Evolutionary conservation across 1,140 invertebrate genomes (phyloP).

Genomic region (Trypoxylus dichotomus): DNA sequence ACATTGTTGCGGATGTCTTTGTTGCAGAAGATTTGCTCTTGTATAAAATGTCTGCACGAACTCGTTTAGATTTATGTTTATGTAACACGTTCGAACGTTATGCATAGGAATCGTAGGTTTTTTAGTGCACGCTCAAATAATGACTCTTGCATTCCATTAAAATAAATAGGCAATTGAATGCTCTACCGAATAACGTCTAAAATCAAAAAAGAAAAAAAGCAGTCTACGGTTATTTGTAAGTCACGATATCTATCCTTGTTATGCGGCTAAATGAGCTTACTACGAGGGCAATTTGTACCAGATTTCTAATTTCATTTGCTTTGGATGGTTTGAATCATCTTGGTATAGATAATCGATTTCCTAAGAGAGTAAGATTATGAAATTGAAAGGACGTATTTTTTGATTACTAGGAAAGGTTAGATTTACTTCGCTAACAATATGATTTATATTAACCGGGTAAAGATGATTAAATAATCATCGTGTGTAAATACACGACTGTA

Average conservation of each 20-base stretch:
- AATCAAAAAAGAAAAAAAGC: background rate
- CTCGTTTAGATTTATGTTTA: conserved; percentile 4
- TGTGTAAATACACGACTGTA: too few relatives aligned
- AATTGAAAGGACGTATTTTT: too few relatives aligned
- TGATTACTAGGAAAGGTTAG: too few relatives aligned
- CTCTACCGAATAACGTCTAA: too few relatives aligned
- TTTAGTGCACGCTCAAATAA: background rate
- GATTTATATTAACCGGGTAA: too few relatives aligned
- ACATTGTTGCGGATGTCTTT: conserved; percentile 6
- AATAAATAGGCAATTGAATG: background rate
- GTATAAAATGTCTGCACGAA: conserved; percentile 10
- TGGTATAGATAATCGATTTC: too few relatives aligned
- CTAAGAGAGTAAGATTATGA: too few relatives aligned
- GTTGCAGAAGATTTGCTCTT: background rate
- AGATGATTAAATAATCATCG: too few relatives aligned
- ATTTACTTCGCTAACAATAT: too few relatives aligned
- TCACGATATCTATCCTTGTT: background rate
- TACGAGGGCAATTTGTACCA: too few relatives aligned
- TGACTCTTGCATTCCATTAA: background rate
- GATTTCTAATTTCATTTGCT: too few relatives aligned
- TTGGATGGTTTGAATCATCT: too few relatives aligned
- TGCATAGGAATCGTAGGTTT: background rate
- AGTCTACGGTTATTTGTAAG: background rate
- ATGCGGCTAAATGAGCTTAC: background rate
- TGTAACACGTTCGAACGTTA: background rate